These are phyloP conservation scores for Zaprionus ghesquierei DNA, from an alignment of 1,140 invertebrate genomes.

Conservation along the genomic window DNA sequence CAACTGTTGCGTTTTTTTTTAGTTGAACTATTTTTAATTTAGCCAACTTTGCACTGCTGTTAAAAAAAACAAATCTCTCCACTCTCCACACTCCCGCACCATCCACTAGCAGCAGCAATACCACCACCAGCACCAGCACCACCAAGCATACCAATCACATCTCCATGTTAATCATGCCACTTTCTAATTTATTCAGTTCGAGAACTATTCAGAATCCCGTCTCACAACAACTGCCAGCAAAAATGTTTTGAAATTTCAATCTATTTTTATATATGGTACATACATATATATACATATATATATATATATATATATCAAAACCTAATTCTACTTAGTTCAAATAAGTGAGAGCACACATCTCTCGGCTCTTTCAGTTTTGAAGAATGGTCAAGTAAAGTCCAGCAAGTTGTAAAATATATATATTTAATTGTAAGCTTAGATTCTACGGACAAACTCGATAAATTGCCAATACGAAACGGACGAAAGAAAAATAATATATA, in stretches of 20 bases:
- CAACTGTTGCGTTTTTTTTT: slow-evolving; percentile 35
- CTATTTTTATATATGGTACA: no score
- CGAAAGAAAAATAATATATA: slow-evolving; percentile 7
- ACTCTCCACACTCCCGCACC: slow-evolving; percentile 18
- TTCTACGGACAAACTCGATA: slow-evolving; percentile 43
- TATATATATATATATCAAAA: not conserved
- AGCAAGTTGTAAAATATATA: slow-evolving; percentile 64
- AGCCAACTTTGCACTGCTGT: slow-evolving; percentile 46
- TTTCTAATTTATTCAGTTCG: slow-evolving; percentile 46
- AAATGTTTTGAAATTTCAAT: slow-evolving; percentile 10
- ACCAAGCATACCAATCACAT: not conserved
- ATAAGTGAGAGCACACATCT: slow-evolving; percentile 17
- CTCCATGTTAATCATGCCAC: slow-evolving; percentile 9
- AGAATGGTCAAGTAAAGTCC: slow-evolving; percentile 24
- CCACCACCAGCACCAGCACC: slow-evolving; percentile 23
- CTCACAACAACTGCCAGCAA: slow-evolving; percentile 22
- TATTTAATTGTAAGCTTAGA: slow-evolving; percentile 61
- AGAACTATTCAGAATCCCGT: slow-evolving; percentile 7
- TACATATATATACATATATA: not conserved
- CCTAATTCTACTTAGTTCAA: slow-evolving; percentile 29
- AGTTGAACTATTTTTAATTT: slow-evolving; percentile 62
- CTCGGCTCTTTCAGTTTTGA: slow-evolving; percentile 25
- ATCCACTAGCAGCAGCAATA: not conserved
- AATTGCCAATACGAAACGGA: slow-evolving; percentile 36
- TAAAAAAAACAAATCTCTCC: not conserved